Percentiles rank a stretch among this genome's conserved stretches.
Conservation (phyloP, 2,797 vertebrate genomes). For the Megalops cyprinoides region DNA sequence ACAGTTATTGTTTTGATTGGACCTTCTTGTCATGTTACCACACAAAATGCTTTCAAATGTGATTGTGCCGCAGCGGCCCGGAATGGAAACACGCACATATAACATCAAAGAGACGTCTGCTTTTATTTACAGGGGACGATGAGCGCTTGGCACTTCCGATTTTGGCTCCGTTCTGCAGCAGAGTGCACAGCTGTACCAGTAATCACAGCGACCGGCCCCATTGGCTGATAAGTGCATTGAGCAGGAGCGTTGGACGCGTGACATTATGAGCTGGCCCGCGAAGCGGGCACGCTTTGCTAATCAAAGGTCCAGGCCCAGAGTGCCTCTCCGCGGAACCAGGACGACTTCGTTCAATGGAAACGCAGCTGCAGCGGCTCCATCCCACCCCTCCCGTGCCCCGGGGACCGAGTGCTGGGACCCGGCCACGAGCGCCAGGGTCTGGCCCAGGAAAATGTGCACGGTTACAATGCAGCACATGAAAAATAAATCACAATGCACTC, state of each 20-base stretch:
- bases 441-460: constrained; percentile 40
- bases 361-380: constrained; percentile 64
- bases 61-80: constrained; percentile 67
- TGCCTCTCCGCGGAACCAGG: constrained; percentile 53
- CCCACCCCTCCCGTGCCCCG: constrained; percentile 48
- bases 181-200: constrained; percentile 57
- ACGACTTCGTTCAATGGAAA: constrained; percentile 50
- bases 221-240: constrained; percentile 60
- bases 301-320: constrained; percentile 61
- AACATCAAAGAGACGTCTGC: constrained; percentile 71
- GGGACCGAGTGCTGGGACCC: constrained; percentile 16
- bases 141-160: constrained; percentile 65
- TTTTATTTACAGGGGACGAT: constrained; percentile 70
- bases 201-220: constrained; percentile 59
- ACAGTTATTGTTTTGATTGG: constrained; percentile 72
- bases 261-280: constrained; percentile 68
- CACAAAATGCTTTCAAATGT: constrained; percentile 72
- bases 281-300: constrained; percentile 62
- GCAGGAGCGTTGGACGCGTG: constrained; percentile 51
- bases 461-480: constrained; percentile 65
- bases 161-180: constrained; percentile 50
- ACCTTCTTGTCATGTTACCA: constrained; percentile 66
- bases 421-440: constrained; percentile 60
- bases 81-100: constrained; percentile 65
- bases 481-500: constrained; percentile 68